Percentiles rank a stretch among this genome's conserved stretches.
phyloP scores from a whole-genome alignment of 2,113 vertebrate species.

The Machaerirhynchus nigripectus region DNA sequence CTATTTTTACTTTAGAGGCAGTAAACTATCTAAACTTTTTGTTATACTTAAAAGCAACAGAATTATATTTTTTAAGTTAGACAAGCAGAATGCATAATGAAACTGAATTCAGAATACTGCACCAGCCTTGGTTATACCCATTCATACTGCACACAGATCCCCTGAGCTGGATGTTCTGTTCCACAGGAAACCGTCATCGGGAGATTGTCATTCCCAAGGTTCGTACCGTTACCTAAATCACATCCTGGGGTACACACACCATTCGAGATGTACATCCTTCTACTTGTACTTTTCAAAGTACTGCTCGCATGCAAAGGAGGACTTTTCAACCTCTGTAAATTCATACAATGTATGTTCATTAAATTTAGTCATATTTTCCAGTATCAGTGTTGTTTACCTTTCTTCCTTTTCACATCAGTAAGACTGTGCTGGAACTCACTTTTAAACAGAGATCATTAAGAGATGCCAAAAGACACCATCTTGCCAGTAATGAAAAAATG shows the following conservation, averaged over 20 bases:
- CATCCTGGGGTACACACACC: not conserved
- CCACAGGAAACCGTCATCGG: not conserved
- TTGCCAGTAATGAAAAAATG: not conserved
- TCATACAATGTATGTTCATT: not conserved
- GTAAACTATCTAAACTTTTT: not conserved
- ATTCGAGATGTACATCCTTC: not conserved
- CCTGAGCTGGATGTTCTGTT: not conserved
- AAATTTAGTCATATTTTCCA: not conserved
- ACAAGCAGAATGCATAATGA: not conserved
- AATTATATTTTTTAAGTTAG: not conserved
- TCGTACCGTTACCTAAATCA: rapidly evolving
- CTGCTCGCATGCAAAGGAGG: not conserved
- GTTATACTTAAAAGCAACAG: not conserved
- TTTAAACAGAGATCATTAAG: not conserved
- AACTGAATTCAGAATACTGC: not conserved
- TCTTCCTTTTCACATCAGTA: not conserved
- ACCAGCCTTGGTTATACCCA: not conserved
- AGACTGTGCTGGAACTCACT: not conserved
- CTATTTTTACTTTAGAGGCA: not conserved
- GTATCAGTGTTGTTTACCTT: not conserved
- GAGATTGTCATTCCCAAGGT: not conserved
- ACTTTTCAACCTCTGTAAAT: not conserved
- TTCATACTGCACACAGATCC: not conserved
- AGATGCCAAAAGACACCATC: not conserved
- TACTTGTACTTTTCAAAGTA: not conserved